Conservation (phyloP, 2,888 invertebrate genomes). For the Amphipoea oculea region DNA sequence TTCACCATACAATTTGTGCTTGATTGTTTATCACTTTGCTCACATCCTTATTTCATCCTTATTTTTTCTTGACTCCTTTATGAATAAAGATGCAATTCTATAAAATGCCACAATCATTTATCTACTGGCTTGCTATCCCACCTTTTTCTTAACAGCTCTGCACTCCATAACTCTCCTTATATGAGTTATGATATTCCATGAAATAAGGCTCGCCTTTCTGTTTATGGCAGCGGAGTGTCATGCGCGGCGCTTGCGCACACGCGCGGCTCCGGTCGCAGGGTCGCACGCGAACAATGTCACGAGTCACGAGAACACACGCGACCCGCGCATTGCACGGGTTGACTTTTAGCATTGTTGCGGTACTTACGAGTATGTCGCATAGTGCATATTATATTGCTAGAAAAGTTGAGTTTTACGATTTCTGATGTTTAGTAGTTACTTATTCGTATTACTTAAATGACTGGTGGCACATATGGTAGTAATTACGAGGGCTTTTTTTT, state of each 20-base stretch:
- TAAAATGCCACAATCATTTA: slow-evolving; percentile 27
- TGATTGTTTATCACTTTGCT: neutral
- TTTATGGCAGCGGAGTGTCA: slow-evolving; percentile 50
- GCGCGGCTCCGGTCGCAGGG: slow-evolving; percentile 51
- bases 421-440: neutral
- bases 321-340: slow-evolving; percentile 48
- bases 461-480: neutral
- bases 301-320: slow-evolving; percentile 53
- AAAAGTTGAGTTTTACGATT: slow-evolving; percentile 1
- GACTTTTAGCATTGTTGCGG: slow-evolving; percentile 39
- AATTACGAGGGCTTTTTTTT: neutral
- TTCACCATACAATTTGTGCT: neutral
- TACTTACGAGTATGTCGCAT: slow-evolving; percentile 10
- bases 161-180: slow-evolving; percentile 42
- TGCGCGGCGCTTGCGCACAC: slow-evolving; percentile 57
- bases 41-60: neutral
- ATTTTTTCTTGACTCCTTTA: slow-evolving; percentile 11
- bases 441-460: neutral
- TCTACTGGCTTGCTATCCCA: slow-evolving; percentile 2
- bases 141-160: slow-evolving; percentile 27
- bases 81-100: slow-evolving; percentile 34
- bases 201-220: slow-evolving; percentile 28
- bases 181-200: slow-evolving; percentile 42
- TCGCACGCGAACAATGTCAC: slow-evolving; percentile 69
- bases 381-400: neutral